Conservation (phyloP, 2,113 vertebrate species). For the Oenanthe oenanthe region DNA sequence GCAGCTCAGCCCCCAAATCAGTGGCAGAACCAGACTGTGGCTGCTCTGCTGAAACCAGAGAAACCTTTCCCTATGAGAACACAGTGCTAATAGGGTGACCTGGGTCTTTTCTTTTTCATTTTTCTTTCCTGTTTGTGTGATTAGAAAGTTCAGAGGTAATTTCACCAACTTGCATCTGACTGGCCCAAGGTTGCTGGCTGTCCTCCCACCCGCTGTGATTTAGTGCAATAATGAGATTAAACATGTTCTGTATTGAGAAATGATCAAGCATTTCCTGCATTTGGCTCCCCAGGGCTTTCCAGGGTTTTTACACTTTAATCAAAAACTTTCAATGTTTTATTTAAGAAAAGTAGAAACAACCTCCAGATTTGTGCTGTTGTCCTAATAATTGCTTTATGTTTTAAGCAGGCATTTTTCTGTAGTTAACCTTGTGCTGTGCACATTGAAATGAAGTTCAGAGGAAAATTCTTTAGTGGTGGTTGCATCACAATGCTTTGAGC, state of each 20-base stretch:
- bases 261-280: not conserved
- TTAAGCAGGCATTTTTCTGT: not conserved
- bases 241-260: not conserved
- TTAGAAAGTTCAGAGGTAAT: not conserved
- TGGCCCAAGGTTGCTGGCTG: not conserved
- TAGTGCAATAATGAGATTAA: not conserved
- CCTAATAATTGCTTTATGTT: not conserved
- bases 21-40: not conserved
- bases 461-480: not conserved
- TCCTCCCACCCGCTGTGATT: not conserved
- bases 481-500: not conserved
- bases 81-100: not conserved
- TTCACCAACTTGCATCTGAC: not conserved
- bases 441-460: not conserved
- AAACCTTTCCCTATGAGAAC: too few species aligned
- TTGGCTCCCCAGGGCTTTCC: not conserved
- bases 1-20: too few species aligned
- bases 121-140: not conserved
- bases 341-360: not conserved
- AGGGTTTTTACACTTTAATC: not conserved
- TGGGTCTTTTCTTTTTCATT: not conserved
- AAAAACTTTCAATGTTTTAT: not conserved
- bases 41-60: not conserved
- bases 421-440: not conserved
- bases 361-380: not conserved